phyloP scores from a whole-genome alignment of 2,797 vertebrate genomes.

The Helarctos malayanus region DNA sequence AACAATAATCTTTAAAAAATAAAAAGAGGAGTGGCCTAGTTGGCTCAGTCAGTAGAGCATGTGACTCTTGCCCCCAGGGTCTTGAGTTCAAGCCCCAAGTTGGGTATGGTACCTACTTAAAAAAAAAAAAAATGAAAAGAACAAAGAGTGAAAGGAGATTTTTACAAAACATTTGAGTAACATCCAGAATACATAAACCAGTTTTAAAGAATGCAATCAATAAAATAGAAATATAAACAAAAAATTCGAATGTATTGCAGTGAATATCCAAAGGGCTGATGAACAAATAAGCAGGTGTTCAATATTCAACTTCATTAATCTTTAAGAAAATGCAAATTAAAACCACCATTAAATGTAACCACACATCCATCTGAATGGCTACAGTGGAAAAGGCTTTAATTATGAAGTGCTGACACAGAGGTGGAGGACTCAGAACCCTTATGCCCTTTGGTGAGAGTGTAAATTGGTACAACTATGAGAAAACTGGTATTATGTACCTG shows the following conservation, averaged over 20 bases:
- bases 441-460: not conserved
- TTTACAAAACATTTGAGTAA: not conserved
- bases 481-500: not conserved
- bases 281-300: not conserved
- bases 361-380: not conserved
- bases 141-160: not conserved
- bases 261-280: not conserved
- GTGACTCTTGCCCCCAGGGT: not conserved
- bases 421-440: not conserved
- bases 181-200: not conserved
- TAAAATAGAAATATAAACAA: not conserved
- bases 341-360: not conserved
- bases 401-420: not conserved
- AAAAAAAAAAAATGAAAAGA: not conserved
- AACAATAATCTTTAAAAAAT: not conserved
- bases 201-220: not conserved
- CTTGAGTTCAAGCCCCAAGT: not conserved
- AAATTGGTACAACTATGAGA: not conserved
- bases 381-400: not conserved
- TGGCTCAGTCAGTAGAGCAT: not conserved
- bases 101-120: not conserved
- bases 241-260: not conserved
- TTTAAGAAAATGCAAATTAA: not conserved
- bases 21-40: not conserved
- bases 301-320: not conserved